Conservation (phyloP, 2,113 vertebrate species). For the Lepidothrix coronata region DNA sequence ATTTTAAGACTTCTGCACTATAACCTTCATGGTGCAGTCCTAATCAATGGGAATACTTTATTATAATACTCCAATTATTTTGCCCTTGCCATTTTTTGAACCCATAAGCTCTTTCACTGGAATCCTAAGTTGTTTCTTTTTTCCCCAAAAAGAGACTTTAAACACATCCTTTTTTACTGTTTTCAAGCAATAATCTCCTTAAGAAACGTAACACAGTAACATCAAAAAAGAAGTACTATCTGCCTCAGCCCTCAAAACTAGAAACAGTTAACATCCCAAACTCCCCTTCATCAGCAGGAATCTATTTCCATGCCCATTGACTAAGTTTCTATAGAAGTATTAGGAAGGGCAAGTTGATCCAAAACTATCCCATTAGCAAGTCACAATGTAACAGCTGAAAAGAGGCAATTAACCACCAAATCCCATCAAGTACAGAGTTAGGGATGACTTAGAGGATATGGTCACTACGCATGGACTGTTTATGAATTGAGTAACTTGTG, state of each 20-base stretch:
- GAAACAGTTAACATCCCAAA: neutral
- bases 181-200: neutral
- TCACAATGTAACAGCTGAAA: neutral
- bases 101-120: neutral
- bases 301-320: neutral
- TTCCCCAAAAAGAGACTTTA: neutral
- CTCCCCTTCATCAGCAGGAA: neutral
- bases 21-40: neutral
- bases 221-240: neutral
- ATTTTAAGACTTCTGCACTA: neutral
- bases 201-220: neutral
- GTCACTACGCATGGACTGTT: neutral
- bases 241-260: neutral
- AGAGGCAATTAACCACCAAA: neutral
- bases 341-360: neutral
- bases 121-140: neutral
- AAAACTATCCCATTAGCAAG: neutral
- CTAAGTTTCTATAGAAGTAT: neutral
- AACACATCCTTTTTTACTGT: neutral
- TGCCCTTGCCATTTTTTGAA: neutral
- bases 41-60: neutral
- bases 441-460: neutral
- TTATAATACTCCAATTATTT: neutral
- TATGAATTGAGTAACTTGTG: neutral
- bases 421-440: neutral